Evolutionary conservation across 1,140 invertebrate species (phyloP), one percentile per base, ranked within the genome.

Genomic region (Drosophila paulistorum): DNA sequence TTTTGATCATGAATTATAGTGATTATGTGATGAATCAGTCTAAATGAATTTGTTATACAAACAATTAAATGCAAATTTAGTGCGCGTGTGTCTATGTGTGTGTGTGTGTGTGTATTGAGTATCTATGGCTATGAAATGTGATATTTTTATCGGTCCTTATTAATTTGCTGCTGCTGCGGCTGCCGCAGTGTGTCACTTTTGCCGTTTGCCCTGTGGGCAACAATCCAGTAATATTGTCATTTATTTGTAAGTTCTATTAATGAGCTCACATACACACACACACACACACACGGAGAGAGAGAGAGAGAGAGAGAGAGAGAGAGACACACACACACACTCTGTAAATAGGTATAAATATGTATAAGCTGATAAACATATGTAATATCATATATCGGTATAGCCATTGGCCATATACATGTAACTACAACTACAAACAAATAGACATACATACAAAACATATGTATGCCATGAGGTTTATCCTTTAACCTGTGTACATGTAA

Each of bases 401-500:
- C 54, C 13, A 30, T 33, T 57, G 54, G 54, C 13, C 55, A 57
- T 33, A 14, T 13, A 11, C 1, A 13, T 39, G 37, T 39, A 13
- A 11, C 10, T 39, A 39, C 11, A 39, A 13, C 3, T 39, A 39
- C 11, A 13, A 11, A 39, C 10, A 39, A 30, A 30, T 1, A 30
- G 7, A 30, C 30, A 48, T n/a, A n/a, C 26, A 7, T n/a, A n/a
- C 3, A 30, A 30, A 7, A 30, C 45, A 37, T 69, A n/a, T 70
- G 42, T 65, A 64, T 65, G 74, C 70, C 59, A 77, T 54, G 73
- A 77, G 69, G 66, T 76, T 76, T 76, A 77, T 77, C 66, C 74
- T 67, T 77, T 76, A 76, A 76, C 74, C 74, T 76, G 74, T 77
- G 71, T 77, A 77, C 67, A 77, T 77, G 74, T 70, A 77, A 71